These are phyloP conservation scores for Melieria picta DNA, from an alignment of 2,888 invertebrate species.

Conservation along the genomic window DNA sequence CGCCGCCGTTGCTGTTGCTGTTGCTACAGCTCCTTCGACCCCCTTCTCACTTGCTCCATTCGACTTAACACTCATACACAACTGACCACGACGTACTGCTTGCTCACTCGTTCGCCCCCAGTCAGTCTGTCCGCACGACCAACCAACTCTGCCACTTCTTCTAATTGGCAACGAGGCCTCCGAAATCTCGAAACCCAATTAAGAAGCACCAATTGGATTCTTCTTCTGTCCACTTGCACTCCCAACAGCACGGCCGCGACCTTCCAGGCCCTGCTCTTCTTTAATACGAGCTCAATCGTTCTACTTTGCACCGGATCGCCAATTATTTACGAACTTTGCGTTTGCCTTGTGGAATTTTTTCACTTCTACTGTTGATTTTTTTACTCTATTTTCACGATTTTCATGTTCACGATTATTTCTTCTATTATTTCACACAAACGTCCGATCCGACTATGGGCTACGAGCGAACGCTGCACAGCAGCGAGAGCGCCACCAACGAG, in stretches of 20 bases:
- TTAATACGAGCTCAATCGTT: constrained; percentile 21
- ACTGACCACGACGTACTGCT: background rate
- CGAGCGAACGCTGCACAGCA: no score
- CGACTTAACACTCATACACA: no score
- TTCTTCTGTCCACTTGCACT: constrained; percentile 13
- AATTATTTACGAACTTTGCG: constrained; percentile 30
- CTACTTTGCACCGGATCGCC: constrained; percentile 20
- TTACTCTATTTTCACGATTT: constrained; percentile 4
- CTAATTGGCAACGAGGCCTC: constrained; percentile 28
- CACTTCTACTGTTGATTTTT: constrained; percentile 28
- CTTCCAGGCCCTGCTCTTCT: background rate
- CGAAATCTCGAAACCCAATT: constrained; percentile 28
- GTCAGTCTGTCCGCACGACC: constrained; percentile 19
- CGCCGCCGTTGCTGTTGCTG: no score
- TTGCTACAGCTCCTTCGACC: no score
- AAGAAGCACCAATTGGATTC: constrained; percentile 23
- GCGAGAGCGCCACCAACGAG: no score
- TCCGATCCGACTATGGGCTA: background rate
- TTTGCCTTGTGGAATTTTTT: constrained; percentile 36
- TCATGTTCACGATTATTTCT: constrained; percentile 9
- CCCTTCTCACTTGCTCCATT: no score
- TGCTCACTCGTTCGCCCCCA: constrained; percentile 17
- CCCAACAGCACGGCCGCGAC: background rate
- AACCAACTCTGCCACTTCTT: constrained; percentile 10
- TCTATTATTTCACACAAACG: no score